Evolutionary conservation across 1,140 invertebrate species (phyloP), one percentile per base, ranked within the genome.

Genomic region (Brachionus rotundiformis): DNA sequence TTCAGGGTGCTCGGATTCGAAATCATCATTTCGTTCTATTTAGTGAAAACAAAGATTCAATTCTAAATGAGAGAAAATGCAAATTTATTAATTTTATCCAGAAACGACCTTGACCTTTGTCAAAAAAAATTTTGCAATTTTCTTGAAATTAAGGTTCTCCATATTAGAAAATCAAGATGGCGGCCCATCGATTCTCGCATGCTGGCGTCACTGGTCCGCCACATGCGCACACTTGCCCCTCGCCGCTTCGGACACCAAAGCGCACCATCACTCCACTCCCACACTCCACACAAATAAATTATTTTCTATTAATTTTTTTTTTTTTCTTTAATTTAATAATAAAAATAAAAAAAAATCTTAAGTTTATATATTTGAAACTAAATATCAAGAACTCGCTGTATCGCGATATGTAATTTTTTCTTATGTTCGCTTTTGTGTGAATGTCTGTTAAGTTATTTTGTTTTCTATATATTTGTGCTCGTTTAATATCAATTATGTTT

Each of bases 71-170:
- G 33, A 68, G 33, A 68, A 68, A 68, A 68, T 68, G 63, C 63
- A 68, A 68, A 68, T 68, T 68, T 68, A 68, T 68, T 68, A 31
- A 68, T 68, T 68, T 68, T 68, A 68, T 68, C 63, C 63, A 68
- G 31, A 68, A 68, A 68, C 16, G 63, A 68, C 63, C 63, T 68
- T 68, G 29, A 68, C 63, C 63, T 36, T 68, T 31, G 33, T 33
- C 16, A 36, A 36, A n/a, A 33, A 33, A 13, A 68, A 68, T 68
- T 68, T 68, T 68, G 63, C 63, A 68, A 68, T 68, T 33, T 68
- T 68, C 31, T 68, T 36, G 29, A 33, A 33, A 36, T 68, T 68
- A 68, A 68, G 63, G 63, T 33, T 33, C 33, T 68, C 33, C 33
- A 33, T 68, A 16, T 68, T 68, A 33, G 63, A 19, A 36, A 36